These are phyloP conservation scores for Neodiprion pinetum DNA, from an alignment of 1,140 invertebrate genomes.

Conservation along the genomic window DNA sequence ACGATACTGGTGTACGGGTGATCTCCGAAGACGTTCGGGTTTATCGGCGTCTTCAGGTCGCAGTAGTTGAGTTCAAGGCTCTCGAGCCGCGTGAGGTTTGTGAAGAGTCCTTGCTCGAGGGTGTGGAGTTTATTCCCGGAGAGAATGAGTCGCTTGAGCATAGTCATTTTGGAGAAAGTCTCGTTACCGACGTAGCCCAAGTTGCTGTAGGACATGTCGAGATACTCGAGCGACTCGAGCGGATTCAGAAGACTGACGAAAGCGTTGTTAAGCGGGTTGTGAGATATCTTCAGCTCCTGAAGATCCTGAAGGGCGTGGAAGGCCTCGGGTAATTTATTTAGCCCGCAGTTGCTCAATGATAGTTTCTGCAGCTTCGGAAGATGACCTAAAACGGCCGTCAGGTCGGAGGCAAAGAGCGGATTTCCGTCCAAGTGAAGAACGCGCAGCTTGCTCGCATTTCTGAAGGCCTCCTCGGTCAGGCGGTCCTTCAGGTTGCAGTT, in stretches of 20 bases:
- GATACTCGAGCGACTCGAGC: constrained; percentile 69
- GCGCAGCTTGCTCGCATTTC: constrained; percentile 71
- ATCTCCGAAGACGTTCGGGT: constrained; percentile 73
- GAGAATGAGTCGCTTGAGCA: constrained; percentile 69
- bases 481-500: constrained; percentile 73
- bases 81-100: constrained; percentile 71
- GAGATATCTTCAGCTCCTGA: constrained; percentile 72
- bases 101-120: constrained; percentile 73
- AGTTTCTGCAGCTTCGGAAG: constrained; percentile 70
- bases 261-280: constrained; percentile 73
- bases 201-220: constrained; percentile 79
- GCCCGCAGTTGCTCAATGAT: constrained; percentile 71
- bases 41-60: constrained; percentile 67
- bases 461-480: constrained; percentile 73
- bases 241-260: constrained; percentile 73
- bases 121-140: constrained; percentile 73
- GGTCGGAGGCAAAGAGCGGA: constrained; percentile 70
- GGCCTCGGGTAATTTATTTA: constrained; percentile 69
- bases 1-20: constrained; percentile 70
- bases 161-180: constrained; percentile 75
- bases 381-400: constrained; percentile 71
- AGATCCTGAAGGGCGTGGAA: constrained; percentile 72
- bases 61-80: constrained; percentile 74
- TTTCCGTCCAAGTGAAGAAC: constrained; percentile 73
- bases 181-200: constrained; percentile 70